A percentile compares a stretch with the other conserved stretches of the same genome.
Evolutionary conservation across 2,888 invertebrate genomes (phyloP).

Genomic region (Parasteatoda lunata): DNA sequence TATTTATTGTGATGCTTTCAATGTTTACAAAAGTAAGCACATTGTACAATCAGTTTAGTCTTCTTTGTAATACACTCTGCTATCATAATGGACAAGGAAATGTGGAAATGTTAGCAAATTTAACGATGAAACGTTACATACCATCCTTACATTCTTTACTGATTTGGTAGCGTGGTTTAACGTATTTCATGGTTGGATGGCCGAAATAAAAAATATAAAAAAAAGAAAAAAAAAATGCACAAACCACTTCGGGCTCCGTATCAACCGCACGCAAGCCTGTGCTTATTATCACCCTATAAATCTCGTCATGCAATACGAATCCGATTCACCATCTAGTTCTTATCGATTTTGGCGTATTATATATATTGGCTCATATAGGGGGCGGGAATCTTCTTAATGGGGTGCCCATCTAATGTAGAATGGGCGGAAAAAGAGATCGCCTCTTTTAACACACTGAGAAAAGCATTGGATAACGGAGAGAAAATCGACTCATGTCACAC

Average conservation of each 20-base stretch:
- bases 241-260: not conserved
- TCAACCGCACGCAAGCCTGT: conserved; percentile 29
- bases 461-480: not conserved
- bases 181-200: conserved; percentile 15
- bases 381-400: conserved; percentile 36
- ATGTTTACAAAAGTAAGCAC: too few species aligned
- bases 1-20: too few species aligned
- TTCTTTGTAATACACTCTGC: too few species aligned
- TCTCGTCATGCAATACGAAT: conserved; percentile 58
- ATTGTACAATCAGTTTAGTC: too few species aligned
- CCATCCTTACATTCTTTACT: too few species aligned
- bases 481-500: conserved; percentile 19
- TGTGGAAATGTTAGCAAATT: too few species aligned
- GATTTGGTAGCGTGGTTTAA: not conserved
- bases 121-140: too few species aligned
- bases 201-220: not conserved
- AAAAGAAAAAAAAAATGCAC: not conserved
- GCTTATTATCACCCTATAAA: conserved; percentile 62
- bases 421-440: conserved; percentile 28
- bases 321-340: conserved; percentile 30
- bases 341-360: conserved; percentile 38
- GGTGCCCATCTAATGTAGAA: conserved; percentile 30
- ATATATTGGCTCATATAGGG: conserved; percentile 21
- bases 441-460: conserved; percentile 1
- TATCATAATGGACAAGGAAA: too few species aligned